These are phyloP conservation scores for Sebastes baramenuke DNA, from an alignment of 2,797 vertebrate species.

Conservation along the genomic window DNA sequence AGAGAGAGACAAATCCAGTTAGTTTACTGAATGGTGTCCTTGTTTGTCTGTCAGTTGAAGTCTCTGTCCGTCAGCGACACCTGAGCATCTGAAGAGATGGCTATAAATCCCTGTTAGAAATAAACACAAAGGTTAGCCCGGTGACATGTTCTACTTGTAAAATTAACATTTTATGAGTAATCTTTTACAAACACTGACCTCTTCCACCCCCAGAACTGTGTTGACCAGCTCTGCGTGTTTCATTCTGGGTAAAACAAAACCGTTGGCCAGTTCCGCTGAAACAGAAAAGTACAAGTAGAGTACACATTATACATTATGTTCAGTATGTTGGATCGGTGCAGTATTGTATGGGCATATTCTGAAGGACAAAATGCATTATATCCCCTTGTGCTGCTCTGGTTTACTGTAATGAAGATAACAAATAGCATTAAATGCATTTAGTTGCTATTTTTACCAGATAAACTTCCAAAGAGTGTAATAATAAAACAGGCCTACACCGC, in stretches of 20 bases:
- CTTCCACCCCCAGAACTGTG: constrained; percentile 56
- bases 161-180: not conserved
- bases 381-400: not conserved
- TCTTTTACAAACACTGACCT: constrained; percentile 54
- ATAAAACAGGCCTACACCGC: not conserved
- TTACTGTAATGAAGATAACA: not conserved
- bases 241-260: constrained; percentile 55
- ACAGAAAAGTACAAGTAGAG: not conserved
- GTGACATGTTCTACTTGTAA: not conserved
- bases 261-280: constrained; percentile 57
- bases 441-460: not conserved
- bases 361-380: not conserved
- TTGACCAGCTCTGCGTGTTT: constrained; percentile 50
- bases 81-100: constrained; percentile 60
- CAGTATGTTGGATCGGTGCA: not conserved
- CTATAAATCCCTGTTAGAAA: constrained; percentile 70
- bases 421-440: not conserved
- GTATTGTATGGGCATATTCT: not conserved
- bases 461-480: not conserved
- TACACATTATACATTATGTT: not conserved
- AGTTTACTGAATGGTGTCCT: not conserved
- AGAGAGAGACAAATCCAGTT: not conserved
- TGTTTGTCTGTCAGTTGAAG: constrained; percentile 9
- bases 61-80: not conserved
- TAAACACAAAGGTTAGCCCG: not conserved